Conservation (phyloP, 2,113 vertebrate genomes). For the Calidris pygmaea region DNA sequence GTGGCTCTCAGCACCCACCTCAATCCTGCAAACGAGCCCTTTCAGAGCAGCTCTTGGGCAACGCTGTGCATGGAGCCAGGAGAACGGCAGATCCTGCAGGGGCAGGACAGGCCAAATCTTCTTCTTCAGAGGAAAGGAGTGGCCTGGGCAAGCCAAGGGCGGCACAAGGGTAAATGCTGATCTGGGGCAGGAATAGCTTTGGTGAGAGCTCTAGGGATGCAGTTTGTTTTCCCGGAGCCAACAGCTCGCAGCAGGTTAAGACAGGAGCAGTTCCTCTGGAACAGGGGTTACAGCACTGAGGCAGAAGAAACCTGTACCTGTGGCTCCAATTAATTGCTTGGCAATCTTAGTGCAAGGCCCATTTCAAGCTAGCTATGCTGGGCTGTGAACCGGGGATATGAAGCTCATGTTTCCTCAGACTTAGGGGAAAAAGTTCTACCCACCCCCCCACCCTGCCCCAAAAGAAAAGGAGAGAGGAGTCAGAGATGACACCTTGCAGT, state of each 20-base stretch:
- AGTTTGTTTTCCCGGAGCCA: neutral
- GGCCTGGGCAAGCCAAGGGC: neutral
- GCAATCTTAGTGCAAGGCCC: neutral
- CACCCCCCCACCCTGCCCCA: too few species aligned
- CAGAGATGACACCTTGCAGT: neutral
- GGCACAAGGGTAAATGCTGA: neutral
- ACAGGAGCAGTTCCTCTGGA: neutral
- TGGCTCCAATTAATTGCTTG: neutral
- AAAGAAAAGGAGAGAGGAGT: neutral
- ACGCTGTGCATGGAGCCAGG: accelerated
- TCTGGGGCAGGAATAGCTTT: neutral
- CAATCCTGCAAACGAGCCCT: neutral
- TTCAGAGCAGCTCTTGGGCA: neutral
- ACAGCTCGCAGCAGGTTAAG: neutral
- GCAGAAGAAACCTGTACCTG: neutral
- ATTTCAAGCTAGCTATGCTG: neutral
- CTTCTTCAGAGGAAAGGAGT: neutral
- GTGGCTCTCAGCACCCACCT: neutral
- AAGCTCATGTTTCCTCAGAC: neutral
- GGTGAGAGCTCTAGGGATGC: neutral
- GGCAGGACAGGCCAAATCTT: neutral
- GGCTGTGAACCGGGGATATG: neutral
- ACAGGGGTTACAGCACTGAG: neutral
- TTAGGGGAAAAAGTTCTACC: neutral
- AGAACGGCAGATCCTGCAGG: accelerated